Conservation (phyloP, 2,797 vertebrate species). For the Pangasius mekongensis region DNA sequence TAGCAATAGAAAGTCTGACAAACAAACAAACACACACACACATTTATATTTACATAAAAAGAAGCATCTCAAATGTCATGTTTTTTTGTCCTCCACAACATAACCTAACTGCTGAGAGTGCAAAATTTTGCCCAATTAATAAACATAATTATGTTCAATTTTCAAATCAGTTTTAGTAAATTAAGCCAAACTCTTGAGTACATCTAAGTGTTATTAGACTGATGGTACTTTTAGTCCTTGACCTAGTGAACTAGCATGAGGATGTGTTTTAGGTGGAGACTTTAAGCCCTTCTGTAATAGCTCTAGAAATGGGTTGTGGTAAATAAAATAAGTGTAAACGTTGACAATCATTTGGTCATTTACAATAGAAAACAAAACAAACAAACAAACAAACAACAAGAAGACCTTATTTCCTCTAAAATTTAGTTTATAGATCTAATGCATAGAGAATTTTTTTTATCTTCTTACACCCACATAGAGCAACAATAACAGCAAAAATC, state of each 20-base stretch:
- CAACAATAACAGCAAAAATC: not conserved
- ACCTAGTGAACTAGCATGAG: not conserved
- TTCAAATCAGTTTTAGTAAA: not conserved
- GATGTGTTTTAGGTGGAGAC: not conserved
- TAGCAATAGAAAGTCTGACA: not conserved
- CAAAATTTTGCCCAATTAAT: not conserved
- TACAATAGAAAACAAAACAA: not conserved
- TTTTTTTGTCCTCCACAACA: not conserved
- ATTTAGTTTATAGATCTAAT: not conserved
- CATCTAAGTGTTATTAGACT: not conserved
- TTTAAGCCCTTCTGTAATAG: not conserved
- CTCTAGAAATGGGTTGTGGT: not conserved
- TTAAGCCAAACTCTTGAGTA: not conserved
- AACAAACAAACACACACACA: not conserved
- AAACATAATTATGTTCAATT: not conserved
- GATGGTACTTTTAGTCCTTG: not conserved
- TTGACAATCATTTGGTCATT: not conserved
- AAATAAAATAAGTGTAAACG: not conserved
- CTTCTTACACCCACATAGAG: not conserved
- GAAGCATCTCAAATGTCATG: not conserved
- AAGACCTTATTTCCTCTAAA: not conserved
- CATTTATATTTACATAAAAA: not conserved
- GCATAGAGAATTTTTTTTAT: not conserved
- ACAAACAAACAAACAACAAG: not conserved
- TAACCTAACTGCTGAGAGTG: not conserved